phyloP scores from a whole-genome alignment of 1,140 invertebrate species.

The Drosophila kikkawai region DNA sequence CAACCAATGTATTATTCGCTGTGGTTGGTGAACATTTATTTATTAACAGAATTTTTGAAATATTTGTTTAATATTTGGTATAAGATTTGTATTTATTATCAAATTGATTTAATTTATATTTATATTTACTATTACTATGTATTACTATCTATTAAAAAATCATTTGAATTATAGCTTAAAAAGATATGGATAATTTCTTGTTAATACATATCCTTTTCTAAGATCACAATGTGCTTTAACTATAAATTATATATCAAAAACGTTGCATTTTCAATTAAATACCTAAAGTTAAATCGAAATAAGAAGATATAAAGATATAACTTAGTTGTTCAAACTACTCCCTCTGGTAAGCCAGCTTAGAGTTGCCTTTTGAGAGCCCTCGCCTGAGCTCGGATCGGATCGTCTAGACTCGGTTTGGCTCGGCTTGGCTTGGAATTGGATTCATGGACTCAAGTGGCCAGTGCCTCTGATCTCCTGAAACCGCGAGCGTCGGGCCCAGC shows the following conservation, averaged over 20 bases:
- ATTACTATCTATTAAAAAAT: no score
- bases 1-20: no score
- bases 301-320: not conserved
- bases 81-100: no score
- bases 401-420: slow-evolving; percentile 8
- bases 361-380: slow-evolving; percentile 60
- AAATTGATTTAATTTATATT: no score
- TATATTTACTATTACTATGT: no score
- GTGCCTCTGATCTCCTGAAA: slow-evolving; percentile 51
- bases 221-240: no score
- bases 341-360: slow-evolving; percentile 56
- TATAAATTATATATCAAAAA: not conserved
- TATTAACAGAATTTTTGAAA: no score
- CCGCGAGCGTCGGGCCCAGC: slow-evolving; percentile 10
- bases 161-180: no score
- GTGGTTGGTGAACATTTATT: no score
- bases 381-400: slow-evolving; percentile 16
- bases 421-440: slow-evolving; percentile 41
- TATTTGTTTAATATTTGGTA: no score
- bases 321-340: slow-evolving; percentile 18
- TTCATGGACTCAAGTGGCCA: slow-evolving; percentile 66
- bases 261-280: not conserved
- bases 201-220: no score
- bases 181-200: no score
- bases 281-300: not conserved